Evolutionary conservation across 1,140 invertebrate species (phyloP).

Genomic region (Trypoxylus dichotomus): DNA sequence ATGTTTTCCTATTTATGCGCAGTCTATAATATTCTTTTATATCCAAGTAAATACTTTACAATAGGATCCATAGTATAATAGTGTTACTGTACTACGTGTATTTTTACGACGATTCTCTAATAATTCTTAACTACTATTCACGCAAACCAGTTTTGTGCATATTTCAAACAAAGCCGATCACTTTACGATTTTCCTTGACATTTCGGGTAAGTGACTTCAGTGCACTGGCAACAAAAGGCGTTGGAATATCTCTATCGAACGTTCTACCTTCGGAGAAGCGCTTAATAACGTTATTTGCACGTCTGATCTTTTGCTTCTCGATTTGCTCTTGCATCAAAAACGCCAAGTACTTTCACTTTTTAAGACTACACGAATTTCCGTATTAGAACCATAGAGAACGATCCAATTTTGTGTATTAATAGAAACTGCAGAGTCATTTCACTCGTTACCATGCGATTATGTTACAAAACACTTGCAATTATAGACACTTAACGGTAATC

Average conservation of each 20-base stretch:
- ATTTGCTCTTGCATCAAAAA: no score
- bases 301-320: no score
- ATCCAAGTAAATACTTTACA: not conserved
- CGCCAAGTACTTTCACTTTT: not conserved
- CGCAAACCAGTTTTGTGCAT: not conserved
- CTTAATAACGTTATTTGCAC: not conserved
- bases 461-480: not conserved
- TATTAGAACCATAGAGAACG: not conserved
- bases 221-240: not conserved
- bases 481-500: not conserved
- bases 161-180: not conserved
- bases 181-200: conserved; percentile 1
- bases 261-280: not conserved
- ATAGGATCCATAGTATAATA: not conserved
- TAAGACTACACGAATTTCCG: not conserved
- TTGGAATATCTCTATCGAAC: not conserved
- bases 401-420: not conserved
- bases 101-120: not conserved
- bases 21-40: no score
- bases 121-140: not conserved
- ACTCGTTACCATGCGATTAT: not conserved
- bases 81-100: not conserved
- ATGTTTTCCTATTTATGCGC: no score
- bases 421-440: not conserved
- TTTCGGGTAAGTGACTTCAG: not conserved